Percentiles rank a stretch among this genome's conserved stretches.
These are phyloP conservation scores for Acanthiza pusilla DNA, from an alignment of 2,797 vertebrate species.

Conservation along the genomic window DNA sequence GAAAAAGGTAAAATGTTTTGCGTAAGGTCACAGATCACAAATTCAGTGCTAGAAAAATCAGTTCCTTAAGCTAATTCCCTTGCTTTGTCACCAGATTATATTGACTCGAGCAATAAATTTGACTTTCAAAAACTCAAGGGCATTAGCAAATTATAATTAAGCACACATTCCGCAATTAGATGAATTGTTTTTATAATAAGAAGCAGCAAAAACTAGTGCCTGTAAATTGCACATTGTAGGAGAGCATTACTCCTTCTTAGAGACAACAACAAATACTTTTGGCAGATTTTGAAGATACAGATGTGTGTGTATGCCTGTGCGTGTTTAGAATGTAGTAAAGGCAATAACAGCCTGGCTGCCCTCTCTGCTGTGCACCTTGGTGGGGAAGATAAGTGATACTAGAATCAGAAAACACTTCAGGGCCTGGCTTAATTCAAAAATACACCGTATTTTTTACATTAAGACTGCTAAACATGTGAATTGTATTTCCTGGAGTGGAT, in stretches of 20 bases:
- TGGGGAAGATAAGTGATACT: slow-evolving; percentile 19
- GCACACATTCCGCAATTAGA: slow-evolving; percentile 14
- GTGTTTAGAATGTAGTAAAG: slow-evolving; percentile 32
- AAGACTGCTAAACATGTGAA: not conserved
- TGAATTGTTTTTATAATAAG: slow-evolving; percentile 29
- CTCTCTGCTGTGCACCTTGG: slow-evolving; percentile 21
- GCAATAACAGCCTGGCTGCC: not conserved
- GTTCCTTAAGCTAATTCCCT: slow-evolving; percentile 23
- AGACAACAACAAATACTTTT: slow-evolving; percentile 20
- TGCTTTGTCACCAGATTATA: slow-evolving; percentile 25
- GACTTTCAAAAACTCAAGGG: slow-evolving; percentile 32
- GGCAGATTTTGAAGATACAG: slow-evolving; percentile 44
- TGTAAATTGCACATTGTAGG: slow-evolving; percentile 11
- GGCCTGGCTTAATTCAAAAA: slow-evolving; percentile 17
- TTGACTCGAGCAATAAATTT: slow-evolving; percentile 32
- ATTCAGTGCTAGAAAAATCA: not conserved
- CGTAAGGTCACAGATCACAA: slow-evolving; percentile 2
- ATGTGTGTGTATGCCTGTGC: not conserved
- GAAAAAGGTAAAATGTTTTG: slow-evolving; percentile 1
- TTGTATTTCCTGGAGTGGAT: not conserved
- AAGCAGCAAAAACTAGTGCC: slow-evolving; percentile 17
- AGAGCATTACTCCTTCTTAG: slow-evolving; percentile 21
- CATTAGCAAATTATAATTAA: slow-evolving; percentile 53
- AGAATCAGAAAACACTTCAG: slow-evolving; percentile 31
- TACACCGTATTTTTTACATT: not conserved